Evolutionary conservation across 2,888 invertebrate genomes (phyloP), one percentile per base, ranked within the genome.

Genomic region (Endotricha flammealis): DNA sequence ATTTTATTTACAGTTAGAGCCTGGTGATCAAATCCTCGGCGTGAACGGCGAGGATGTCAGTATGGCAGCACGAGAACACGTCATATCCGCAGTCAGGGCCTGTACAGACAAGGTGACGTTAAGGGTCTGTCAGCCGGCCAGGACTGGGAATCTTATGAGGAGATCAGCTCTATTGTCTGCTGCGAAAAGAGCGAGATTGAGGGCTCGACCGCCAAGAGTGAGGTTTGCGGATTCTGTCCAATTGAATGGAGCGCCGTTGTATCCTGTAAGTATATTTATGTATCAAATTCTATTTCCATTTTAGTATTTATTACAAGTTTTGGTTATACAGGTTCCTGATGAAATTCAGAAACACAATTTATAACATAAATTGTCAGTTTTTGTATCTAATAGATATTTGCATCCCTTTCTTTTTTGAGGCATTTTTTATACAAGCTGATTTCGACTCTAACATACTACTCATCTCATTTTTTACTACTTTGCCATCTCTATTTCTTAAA

Each of bases 11-110:
- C 77, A 91, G 90, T 80, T 97, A 42, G 91, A 95, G 60, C 95
- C 97, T 0, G 96, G 96, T 3, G 97, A 97, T 72, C 95, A 96
- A 74, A 95, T 97, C 57, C 89, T 96, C 22, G 90, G 91, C 51
- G 96, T 97, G 30, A 96, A 97, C 70, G 96, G 95, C 1, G 95
- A 96, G 73, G 96, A 97, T 67, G 97, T 97, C 7, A 91, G 92
- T 67, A 79, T 90, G 30, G 94, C 95, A 1, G 95, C 95, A 0
- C 87, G 96, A 17, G 96, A 96, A 70, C 94, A 94, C 71, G 96
- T 96, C 29, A 96, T 97, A 51, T 92, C 95, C 23, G 88, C 96
- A 50, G 95, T 97, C 22, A 89, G 96, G 22, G 93, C 95, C 0
- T 95, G 95, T 71, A 87, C 91, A 17, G 90, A 91, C 3, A 89